Percentiles rank a stretch among this genome's conserved stretches.
These are phyloP conservation scores for Callionymus lyra DNA, from an alignment of 2,113 vertebrate species.

Conservation along the genomic window DNA sequence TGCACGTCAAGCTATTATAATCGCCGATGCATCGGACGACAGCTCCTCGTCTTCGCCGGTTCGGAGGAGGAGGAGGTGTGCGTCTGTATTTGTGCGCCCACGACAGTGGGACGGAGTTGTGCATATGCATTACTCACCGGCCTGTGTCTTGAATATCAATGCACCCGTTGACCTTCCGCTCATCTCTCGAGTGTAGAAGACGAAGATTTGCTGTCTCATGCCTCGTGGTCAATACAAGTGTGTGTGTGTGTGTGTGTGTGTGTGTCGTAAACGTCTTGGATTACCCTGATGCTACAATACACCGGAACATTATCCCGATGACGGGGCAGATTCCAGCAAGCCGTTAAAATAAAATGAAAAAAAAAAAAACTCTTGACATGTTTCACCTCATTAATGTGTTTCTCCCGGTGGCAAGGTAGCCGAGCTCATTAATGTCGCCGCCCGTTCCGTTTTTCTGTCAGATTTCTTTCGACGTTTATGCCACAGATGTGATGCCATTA, in stretches of 20 bases:
- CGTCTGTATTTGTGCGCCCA: constrained; percentile 6
- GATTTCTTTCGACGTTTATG: constrained; percentile 1
- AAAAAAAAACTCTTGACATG: neutral
- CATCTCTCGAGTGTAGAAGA: constrained; percentile 16
- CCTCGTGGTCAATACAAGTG: constrained; percentile 31
- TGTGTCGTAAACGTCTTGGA: constrained; percentile 18
- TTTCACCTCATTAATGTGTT: constrained; percentile 6
- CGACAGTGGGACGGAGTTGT: constrained; percentile 8
- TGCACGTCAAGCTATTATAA: constrained; percentile 44
- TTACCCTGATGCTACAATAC: constrained; percentile 31
- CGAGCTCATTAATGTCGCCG: constrained; percentile 18
- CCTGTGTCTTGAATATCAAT: constrained; percentile 40
- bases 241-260: constrained; percentile 10
- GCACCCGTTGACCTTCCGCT: constrained; percentile 34
- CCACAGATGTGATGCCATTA: neutral
- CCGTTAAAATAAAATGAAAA: constrained; percentile 10
- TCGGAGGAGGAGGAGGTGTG: constrained; percentile 32
- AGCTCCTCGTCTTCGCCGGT: constrained; percentile 49
- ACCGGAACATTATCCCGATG: constrained; percentile 22
- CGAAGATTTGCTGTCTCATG: constrained; percentile 39
- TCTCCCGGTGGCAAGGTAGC: constrained; percentile 16
- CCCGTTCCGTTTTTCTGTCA: constrained; percentile 12
- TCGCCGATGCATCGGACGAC: constrained; percentile 49
- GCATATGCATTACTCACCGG: constrained; percentile 33
- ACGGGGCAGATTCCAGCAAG: neutral